Conservation (phyloP, 2,113 vertebrate species). For the Notarius quadriscutis region DNA sequence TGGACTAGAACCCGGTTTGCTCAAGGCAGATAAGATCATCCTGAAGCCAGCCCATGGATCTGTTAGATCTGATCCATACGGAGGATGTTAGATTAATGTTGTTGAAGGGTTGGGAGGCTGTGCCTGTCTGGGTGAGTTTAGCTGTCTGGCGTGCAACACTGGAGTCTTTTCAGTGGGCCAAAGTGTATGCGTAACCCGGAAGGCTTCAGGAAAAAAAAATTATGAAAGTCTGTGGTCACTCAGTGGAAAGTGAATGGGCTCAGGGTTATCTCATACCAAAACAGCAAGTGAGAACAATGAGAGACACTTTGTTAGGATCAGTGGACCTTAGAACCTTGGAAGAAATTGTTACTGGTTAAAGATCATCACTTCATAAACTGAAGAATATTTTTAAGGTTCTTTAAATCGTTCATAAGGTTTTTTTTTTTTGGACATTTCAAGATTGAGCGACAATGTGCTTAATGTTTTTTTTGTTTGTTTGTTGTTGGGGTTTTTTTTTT, state of each 20-base stretch:
- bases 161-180: constrained; percentile 72
- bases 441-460: not conserved
- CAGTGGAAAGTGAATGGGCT: constrained; percentile 59
- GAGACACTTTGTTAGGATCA: not conserved
- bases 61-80: constrained; percentile 21
- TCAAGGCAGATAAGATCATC: constrained; percentile 39
- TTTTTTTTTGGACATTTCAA: not conserved
- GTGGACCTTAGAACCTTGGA: not conserved
- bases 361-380: not conserved
- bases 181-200: constrained; percentile 13
- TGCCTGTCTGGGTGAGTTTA: constrained; percentile 23
- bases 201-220: constrained; percentile 47
- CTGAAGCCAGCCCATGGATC: not conserved
- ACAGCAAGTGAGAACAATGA: not conserved
- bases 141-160: constrained; percentile 76
- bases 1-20: constrained; percentile 28
- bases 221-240: constrained; percentile 60
- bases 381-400: not conserved
- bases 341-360: not conserved
- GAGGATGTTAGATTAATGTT: constrained; percentile 27
- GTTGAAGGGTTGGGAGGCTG: not conserved
- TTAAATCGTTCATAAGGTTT: not conserved
- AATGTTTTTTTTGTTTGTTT: not conserved
- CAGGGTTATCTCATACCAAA: constrained; percentile 48
- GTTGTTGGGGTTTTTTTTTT: too few relatives aligned